A percentile compares a stretch with the other conserved stretches of the same genome.
Conservation (phyloP, 2,888 invertebrate species). For the Chrysodeixis includens region DNA sequence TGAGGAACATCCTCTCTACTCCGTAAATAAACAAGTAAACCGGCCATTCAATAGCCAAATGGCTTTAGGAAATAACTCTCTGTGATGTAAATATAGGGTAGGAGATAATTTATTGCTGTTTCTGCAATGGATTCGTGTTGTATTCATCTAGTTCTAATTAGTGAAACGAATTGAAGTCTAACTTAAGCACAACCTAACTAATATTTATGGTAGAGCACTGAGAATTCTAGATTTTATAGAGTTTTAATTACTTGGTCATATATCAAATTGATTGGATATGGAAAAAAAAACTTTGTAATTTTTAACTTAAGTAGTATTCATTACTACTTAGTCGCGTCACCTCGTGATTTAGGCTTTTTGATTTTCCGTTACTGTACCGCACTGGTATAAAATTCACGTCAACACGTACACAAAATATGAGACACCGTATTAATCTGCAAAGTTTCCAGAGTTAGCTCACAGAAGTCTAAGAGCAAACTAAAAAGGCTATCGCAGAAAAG, state of each 20-base stretch:
- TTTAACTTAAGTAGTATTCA: too few relatives aligned
- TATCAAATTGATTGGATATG: too few relatives aligned
- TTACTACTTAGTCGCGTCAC: too few relatives aligned
- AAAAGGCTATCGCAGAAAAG: conserved; percentile 7
- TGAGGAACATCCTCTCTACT: conserved; percentile 42
- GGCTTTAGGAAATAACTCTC: conserved; percentile 40
- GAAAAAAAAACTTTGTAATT: too few relatives aligned
- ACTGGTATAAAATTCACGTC: neutral
- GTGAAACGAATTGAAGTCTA: neutral
- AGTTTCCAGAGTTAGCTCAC: neutral
- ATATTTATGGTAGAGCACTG: neutral
- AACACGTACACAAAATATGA: neutral
- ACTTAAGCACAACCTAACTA: neutral
- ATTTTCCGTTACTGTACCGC: too few relatives aligned
- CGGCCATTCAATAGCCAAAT: conserved; percentile 45
- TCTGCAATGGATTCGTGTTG: conserved; percentile 20
- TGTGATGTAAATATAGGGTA: conserved; percentile 25
- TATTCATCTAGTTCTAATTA: conserved; percentile 8
- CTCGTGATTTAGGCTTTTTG: too few relatives aligned
- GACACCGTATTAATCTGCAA: neutral
- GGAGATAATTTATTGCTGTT: conserved; percentile 23
- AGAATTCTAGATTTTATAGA: too few relatives aligned
- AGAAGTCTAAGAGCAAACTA: neutral
- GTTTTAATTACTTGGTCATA: too few relatives aligned
- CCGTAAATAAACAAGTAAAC: conserved; percentile 52